Evolutionary conservation across 2,113 vertebrate genomes (phyloP).

Genomic region (Hemiscyllium ocellatum): DNA sequence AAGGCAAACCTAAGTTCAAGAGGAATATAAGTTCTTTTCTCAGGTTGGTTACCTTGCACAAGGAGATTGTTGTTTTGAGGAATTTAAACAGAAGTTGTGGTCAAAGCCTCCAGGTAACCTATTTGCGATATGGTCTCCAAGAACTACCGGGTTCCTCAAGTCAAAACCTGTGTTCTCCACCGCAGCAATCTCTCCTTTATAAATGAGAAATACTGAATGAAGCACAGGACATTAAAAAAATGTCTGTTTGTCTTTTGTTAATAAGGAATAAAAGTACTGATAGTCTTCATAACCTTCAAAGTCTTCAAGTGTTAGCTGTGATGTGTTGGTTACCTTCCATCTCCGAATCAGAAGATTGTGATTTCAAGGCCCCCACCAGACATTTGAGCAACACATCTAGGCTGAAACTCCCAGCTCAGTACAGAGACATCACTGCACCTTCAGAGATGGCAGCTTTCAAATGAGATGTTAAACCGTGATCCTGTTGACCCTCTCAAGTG

Average conservation of each 20-base stretch:
- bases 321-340: neutral
- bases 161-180: conserved; percentile 77
- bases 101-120: conserved; percentile 73
- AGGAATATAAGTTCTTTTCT: neutral
- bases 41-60: conserved; percentile 66
- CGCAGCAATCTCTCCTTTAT: conserved; percentile 66
- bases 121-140: conserved; percentile 69
- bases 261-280: neutral
- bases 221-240: neutral
- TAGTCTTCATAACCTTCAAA: neutral
- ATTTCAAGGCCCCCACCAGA: neutral
- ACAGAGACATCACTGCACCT: neutral
- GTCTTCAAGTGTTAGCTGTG: neutral
- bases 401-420: neutral
- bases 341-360: neutral
- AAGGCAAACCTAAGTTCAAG: neutral
- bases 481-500: neutral
- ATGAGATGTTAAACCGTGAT: neutral
- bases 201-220: conserved; percentile 32
- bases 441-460: neutral
- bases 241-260: neutral
- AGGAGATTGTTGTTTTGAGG: conserved; percentile 48
- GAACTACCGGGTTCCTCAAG: conserved; percentile 64
- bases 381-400: neutral
- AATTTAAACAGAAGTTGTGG: conserved; percentile 84